Evolutionary conservation across 2,888 invertebrate genomes (phyloP), one percentile per base, ranked within the genome.

Genomic region (Quadriops clusia): DNA sequence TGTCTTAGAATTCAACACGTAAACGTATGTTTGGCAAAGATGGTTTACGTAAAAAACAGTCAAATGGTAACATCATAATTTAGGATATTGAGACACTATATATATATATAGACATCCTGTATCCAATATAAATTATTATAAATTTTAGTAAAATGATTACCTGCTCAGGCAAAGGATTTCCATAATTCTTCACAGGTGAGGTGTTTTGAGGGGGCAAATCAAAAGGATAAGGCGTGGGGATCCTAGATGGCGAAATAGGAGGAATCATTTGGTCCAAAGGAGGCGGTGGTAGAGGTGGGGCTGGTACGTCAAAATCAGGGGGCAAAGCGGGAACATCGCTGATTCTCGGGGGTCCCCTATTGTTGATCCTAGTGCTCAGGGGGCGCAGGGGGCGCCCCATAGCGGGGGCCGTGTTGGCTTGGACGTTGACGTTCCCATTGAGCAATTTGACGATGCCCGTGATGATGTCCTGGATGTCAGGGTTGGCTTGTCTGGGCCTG

Each of bases 401-500:
- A 16, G 46, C 43, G 3, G 68, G 61, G 33, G 74, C 75, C 0
- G 80, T 77, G 42, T 81, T 83, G 0, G 80, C 80, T 53, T 77
- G 81, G 0, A 86, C 83, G 46, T 86, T 86, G 0, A 86, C 86
- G 46, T 89, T 87, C 1, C 89, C 89, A 40, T 90, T 87, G 2
- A 90, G 61, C 7, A 90, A 57, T 54, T 89, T 87, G 0, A 89
- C 87, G 27, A 90, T 80, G 5, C 89, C 89, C 2, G 84, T 84
- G 17, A 90, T 85, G 16, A 90, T 87, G 48, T 90, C 87, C 55
- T 89, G 86, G 33, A 90, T 86, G 51, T 87, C 87, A 20, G 78
- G 74, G 54, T 72, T 75, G 3, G 72, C 69, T 45, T 75, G 74
- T 34, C 75, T 62, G 10, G 65, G 54, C 37, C 45, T 51, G 29